Base-by-base conservation (phyloP, 2,888 invertebrate species). In the Argynnis bischoffii region DNA sequence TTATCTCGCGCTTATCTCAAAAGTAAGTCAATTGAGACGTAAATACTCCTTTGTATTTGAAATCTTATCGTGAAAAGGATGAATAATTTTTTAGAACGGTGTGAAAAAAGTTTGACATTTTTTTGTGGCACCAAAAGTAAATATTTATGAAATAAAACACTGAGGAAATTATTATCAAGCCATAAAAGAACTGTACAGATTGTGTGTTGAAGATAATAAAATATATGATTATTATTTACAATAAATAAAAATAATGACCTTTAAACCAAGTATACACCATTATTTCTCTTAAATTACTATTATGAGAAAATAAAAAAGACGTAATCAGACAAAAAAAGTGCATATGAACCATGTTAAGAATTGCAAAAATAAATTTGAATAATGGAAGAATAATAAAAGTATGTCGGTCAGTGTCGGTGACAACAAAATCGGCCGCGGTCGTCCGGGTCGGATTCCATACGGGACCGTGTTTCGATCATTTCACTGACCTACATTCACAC, bases 381-480 rank as follows among this genome's bases (percentile, higher is more conserved):
- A 64, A 56, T 63, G 74, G 65, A 76, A 77, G 75, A 77, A 76
- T 74, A 74, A 75, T 73, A 81, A 81, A 87, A 87, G 85, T 87
- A 86, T 88, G 86, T 85, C 81, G 83, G 80, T 78, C 82, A 83
- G 79, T 83, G 81, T 81, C 80, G 79, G 77, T 78, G 79, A 66
- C 79, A 83, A 81, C 81, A 81, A 79, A 79, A 80, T 86, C 90
- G 88, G 89, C 86, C 81, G 81, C 82, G 81, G 82, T 80, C 84
- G 81, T 80, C 76, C 79, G 81, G 86, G 82, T 89, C 88, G 85
- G 84, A 89, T 87, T 87, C 90, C 91, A 82, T 85, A 87, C 90
- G 90, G 89, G 90, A 85, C 90, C 88, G 83, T 77, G 86, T 87
- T 89, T 86, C 89, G 87, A 84, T 90, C 89, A 90, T 92, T 92